Evolutionary conservation across 1,140 invertebrate genomes (phyloP).

Genomic region (Lanistes nyassanus): DNA sequence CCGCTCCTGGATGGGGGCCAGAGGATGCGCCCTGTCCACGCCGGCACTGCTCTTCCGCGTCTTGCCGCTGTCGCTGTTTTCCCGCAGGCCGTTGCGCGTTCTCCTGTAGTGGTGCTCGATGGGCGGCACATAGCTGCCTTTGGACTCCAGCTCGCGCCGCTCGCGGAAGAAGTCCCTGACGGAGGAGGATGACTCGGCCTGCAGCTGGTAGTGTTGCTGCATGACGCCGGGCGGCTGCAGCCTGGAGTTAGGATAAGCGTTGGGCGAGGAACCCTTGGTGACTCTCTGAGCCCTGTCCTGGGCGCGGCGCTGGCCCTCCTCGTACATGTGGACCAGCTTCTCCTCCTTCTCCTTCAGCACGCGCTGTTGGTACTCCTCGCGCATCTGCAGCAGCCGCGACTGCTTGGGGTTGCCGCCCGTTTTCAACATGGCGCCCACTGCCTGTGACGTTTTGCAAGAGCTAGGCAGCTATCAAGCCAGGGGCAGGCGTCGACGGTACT

Average conservation of each 20-base stretch:
- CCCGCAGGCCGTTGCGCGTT: slow-evolving; percentile 27
- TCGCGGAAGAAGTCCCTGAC: slow-evolving; percentile 56
- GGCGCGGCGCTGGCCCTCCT: slow-evolving; percentile 61
- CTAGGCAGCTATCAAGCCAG: no score
- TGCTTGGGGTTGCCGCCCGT: slow-evolving; percentile 23
- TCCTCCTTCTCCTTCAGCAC: slow-evolving; percentile 66
- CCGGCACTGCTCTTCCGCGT: slow-evolving; percentile 42
- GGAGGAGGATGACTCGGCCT: not conserved
- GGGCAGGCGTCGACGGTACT: no score
- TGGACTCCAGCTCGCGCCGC: slow-evolving; percentile 40
- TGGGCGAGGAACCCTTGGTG: slow-evolving; percentile 30
- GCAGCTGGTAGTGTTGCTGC: not conserved
- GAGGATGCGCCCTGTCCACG: slow-evolving; percentile 45
- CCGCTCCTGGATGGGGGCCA: slow-evolving; percentile 43
- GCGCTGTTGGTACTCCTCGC: slow-evolving; percentile 61
- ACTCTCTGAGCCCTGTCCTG: slow-evolving; percentile 46
- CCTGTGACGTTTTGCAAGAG: no score
- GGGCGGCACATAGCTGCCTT: slow-evolving; percentile 33
- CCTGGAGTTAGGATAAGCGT: slow-evolving; percentile 16
- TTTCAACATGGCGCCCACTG: not conserved
- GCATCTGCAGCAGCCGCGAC: slow-evolving; percentile 59
- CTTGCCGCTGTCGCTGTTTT: slow-evolving; percentile 23
- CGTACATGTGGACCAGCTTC: slow-evolving; percentile 58
- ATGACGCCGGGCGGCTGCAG: not conserved
- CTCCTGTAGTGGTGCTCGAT: slow-evolving; percentile 49